Conservation (phyloP, 2,888 invertebrate species). For the Nymphalis polychloros region DNA sequence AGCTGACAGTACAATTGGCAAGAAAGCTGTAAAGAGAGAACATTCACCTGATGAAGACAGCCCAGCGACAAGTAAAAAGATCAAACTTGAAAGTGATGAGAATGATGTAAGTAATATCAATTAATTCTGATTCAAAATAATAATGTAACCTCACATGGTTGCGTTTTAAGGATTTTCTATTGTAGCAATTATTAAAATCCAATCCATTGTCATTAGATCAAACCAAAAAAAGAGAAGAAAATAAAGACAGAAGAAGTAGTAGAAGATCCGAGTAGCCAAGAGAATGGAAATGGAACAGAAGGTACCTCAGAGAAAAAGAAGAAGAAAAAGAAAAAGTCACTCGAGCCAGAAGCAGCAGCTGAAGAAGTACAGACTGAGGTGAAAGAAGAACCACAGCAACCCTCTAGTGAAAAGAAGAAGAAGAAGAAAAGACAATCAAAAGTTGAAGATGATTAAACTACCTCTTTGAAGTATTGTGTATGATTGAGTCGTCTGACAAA, state of each 20-base stretch:
- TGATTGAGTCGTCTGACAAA: background rate
- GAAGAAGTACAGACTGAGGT: constrained; percentile 6
- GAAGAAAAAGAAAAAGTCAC: constrained; percentile 44
- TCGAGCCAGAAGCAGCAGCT: constrained; percentile 42
- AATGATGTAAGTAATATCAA: constrained; percentile 50
- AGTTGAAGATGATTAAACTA: constrained; percentile 2
- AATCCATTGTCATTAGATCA: constrained; percentile 46
- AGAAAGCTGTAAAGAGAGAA: constrained; percentile 80
- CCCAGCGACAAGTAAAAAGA: constrained; percentile 69
- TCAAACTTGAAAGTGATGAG: constrained; percentile 76
- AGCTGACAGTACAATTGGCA: constrained; percentile 90
- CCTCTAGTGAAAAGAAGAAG: constrained; percentile 13
- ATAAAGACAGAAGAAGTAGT: constrained; percentile 56
- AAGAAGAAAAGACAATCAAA: constrained; percentile 9
- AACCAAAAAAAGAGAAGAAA: constrained; percentile 63
- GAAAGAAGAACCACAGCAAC: background rate
- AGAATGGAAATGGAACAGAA: constrained; percentile 44
- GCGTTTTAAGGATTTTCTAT: no score
- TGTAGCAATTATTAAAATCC: background rate
- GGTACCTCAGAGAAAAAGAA: constrained; percentile 25
- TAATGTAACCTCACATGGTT: no score
- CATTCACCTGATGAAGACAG: constrained; percentile 74
- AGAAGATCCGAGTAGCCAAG: constrained; percentile 35
- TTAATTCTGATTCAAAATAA: background rate
- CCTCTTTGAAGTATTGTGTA: constrained; percentile 4